Evolutionary conservation across 1,140 invertebrate genomes (phyloP).

Genomic region (Pollicipes pollicipes): DNA sequence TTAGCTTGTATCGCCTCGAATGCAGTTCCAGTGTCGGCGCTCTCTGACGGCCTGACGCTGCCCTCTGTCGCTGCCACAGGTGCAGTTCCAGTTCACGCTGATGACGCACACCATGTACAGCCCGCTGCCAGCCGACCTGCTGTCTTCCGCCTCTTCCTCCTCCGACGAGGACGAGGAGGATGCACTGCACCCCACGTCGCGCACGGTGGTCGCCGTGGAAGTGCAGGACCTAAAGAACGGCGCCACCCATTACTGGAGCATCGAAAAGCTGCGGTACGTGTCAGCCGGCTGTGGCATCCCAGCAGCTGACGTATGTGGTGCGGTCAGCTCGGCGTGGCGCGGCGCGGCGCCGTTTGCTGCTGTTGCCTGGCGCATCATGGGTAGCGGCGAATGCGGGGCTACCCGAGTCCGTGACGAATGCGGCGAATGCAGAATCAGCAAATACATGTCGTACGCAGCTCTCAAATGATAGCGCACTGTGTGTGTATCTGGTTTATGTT

Average conservation of each 20-base stretch:
- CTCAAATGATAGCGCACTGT: no score
- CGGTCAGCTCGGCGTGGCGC: no score
- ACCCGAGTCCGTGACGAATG: no score
- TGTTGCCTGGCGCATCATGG: background rate
- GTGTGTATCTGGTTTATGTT: no score
- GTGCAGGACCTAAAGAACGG: slow-evolving; percentile 98
- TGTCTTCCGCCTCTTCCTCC: slow-evolving; percentile 26
- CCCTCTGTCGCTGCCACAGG: no score
- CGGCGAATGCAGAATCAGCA: no score
- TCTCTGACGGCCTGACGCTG: no score
- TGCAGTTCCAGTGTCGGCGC: no score
- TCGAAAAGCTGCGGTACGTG: slow-evolving; percentile 84
- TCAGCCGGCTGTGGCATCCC: background rate
- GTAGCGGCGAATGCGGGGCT: background rate
- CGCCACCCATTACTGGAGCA: slow-evolving; percentile 95
- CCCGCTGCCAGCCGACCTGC: slow-evolving; percentile 72
- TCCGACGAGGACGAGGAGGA: slow-evolving; percentile 26
- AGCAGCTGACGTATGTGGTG: background rate
- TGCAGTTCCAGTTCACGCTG: slow-evolving; percentile 97
- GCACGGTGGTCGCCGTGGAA: slow-evolving; percentile 92
- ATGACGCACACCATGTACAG: slow-evolving; percentile 95
- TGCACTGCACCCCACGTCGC: slow-evolving; percentile 60
- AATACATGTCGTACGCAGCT: no score
- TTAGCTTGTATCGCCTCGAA: no score
- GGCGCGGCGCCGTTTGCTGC: background rate